Percentiles rank a stretch among this genome's conserved stretches.
Evolutionary conservation across 2,797 vertebrate genomes (phyloP).

Genomic region (Myioborus melanocephalus): DNA sequence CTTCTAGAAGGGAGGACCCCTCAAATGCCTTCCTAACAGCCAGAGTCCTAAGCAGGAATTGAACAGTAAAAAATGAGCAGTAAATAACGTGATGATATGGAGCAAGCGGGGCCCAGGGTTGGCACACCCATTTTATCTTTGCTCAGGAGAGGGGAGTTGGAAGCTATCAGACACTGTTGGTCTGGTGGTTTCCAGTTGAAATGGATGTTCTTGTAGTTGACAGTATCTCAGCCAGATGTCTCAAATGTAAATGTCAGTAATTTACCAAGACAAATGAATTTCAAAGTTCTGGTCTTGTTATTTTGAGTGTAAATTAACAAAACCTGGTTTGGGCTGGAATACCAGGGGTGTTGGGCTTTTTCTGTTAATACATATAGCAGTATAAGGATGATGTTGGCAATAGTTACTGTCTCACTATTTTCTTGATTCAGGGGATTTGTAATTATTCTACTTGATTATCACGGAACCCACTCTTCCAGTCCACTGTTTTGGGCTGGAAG

Average conservation of each 20-base stretch:
- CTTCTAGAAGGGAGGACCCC: not conserved
- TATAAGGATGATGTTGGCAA: not conserved
- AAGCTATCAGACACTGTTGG: not conserved
- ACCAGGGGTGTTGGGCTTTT: not conserved
- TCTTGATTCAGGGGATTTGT: not conserved
- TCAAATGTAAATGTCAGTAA: not conserved
- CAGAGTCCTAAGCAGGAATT: not conserved
- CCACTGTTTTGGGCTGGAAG: not conserved
- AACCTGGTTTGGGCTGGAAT: not conserved
- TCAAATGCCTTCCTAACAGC: not conserved
- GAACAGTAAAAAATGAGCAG: not conserved
- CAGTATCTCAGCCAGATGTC: not conserved
- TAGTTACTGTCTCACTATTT: not conserved
- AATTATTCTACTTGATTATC: not conserved
- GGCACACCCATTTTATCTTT: not conserved
- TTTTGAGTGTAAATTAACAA: not conserved
- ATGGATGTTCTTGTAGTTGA: not conserved
- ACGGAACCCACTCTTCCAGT: not conserved
- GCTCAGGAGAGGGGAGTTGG: not conserved
- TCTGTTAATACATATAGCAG: not conserved
- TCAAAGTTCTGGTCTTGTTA: not conserved
- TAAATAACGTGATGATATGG: rapidly evolving
- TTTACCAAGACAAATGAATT: not conserved
- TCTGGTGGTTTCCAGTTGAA: not conserved
- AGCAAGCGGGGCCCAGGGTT: not conserved